phyloP scores from a whole-genome alignment of 2,113 vertebrate species.

The rat (Rattus norvegicus) region DNA sequence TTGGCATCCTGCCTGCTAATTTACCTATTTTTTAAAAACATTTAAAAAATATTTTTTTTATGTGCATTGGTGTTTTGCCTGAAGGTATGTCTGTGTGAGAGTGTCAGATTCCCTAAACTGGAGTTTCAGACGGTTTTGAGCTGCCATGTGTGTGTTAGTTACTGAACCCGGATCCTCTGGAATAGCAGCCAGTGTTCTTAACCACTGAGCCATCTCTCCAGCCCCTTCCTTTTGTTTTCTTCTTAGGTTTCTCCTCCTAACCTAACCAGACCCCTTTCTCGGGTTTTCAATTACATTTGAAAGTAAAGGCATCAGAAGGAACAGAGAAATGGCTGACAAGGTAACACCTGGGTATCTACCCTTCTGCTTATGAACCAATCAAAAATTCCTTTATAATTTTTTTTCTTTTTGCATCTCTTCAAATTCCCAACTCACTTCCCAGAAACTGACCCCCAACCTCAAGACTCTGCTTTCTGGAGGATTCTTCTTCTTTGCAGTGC shows the following conservation, averaged over 20 bases:
- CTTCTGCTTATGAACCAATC: background rate
- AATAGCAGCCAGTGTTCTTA: no score
- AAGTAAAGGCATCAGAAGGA: background rate
- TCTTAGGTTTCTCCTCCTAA: background rate
- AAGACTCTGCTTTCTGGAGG: background rate
- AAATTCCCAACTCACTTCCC: background rate
- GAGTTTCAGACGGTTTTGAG: no score
- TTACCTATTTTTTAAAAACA: background rate
- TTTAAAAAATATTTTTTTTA: no score
- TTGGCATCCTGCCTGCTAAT: background rate
- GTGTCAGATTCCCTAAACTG: no score
- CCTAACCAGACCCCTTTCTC: background rate
- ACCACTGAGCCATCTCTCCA: no score
- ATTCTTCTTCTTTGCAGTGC: background rate
- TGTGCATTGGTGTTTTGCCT: no score
- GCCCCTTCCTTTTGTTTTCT: background rate
- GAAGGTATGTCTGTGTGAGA: no score
- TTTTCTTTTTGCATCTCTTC: background rate
- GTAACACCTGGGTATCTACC: background rate
- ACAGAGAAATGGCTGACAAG: background rate
- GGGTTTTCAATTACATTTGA: constrained; percentile 1
- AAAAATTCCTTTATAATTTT: background rate
- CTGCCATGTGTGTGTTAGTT: no score
- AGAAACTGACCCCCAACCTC: background rate
- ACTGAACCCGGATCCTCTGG: no score